Percentiles rank a stretch among this genome's conserved stretches.
Conservation (phyloP, 2,113 vertebrate genomes). For the Bungarus multicinctus region DNA sequence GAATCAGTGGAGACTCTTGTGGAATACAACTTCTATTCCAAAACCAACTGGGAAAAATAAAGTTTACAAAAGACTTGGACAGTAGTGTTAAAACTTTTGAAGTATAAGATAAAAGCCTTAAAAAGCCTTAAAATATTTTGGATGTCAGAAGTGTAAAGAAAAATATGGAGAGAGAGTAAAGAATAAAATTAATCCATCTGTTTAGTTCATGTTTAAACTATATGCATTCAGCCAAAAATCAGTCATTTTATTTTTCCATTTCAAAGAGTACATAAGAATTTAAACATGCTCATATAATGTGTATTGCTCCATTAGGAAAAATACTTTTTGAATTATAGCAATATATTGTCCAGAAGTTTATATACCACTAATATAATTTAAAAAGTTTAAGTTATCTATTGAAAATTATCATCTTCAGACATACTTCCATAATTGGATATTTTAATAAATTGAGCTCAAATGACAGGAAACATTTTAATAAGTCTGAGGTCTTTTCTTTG, state of each 20-base stretch:
- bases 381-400: constrained; percentile 38
- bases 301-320: neutral
- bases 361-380: constrained; percentile 25
- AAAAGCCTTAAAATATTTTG: constrained; percentile 51
- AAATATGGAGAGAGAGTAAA: constrained; percentile 51
- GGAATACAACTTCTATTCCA: constrained; percentile 35
- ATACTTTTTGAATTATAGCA: constrained; percentile 34
- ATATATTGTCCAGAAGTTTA: neutral
- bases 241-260: constrained; percentile 58
- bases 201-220: constrained; percentile 52
- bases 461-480: neutral
- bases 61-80: constrained; percentile 40
- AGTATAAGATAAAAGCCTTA: constrained; percentile 38
- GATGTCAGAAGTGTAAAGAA: constrained; percentile 39
- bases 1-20: constrained; percentile 16
- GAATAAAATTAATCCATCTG: constrained; percentile 42
- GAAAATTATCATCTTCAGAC: constrained; percentile 21
- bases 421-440: constrained; percentile 4
- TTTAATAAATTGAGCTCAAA: neutral
- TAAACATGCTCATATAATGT: constrained; percentile 12
- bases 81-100: constrained; percentile 36
- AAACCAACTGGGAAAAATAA: constrained; percentile 42
- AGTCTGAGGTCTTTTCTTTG: neutral
- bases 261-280: constrained; percentile 29
- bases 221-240: constrained; percentile 64